These are phyloP conservation scores for Tachycineta bicolor DNA, from an alignment of 2,113 vertebrate species.

Conservation along the genomic window DNA sequence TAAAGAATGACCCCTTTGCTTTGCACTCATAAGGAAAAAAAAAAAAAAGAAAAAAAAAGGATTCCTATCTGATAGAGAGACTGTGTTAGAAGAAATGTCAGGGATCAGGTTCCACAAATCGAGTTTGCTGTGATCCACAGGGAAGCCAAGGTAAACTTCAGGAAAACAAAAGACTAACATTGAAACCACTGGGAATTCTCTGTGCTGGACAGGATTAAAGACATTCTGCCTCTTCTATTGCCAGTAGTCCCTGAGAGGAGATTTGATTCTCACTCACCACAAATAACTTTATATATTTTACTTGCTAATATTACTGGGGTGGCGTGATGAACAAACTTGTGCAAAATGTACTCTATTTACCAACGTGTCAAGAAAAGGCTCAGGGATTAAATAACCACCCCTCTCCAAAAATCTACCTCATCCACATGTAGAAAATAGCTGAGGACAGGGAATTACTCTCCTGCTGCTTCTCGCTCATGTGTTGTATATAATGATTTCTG, in stretches of 20 bases:
- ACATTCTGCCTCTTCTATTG: slow-evolving; percentile 14
- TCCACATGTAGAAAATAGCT: background rate
- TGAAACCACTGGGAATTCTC: slow-evolving; percentile 21
- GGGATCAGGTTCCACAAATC: slow-evolving; percentile 37
- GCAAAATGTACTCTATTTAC: background rate
- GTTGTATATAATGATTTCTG: background rate
- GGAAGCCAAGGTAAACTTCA: slow-evolving; percentile 25
- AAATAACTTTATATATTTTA: background rate
- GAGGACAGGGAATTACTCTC: background rate
- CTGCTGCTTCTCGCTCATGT: background rate
- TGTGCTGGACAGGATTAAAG: slow-evolving; percentile 43
- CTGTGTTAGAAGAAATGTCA: slow-evolving; percentile 23
- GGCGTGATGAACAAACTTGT: background rate
- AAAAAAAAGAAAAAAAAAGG: background rate
- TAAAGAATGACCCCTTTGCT: background rate
- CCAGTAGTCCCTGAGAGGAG: background rate
- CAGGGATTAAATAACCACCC: background rate
- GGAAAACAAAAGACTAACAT: slow-evolving; percentile 26
- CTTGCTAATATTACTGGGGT: background rate
- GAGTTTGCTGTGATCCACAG: slow-evolving; percentile 22
- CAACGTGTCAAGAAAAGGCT: background rate
- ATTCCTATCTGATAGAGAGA: background rate
- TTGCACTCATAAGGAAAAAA: background rate
- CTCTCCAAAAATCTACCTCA: background rate
- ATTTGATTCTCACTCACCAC: background rate